Evolutionary conservation across 2,888 invertebrate species (phyloP), one percentile per base, ranked within the genome.

Genomic region (Apeira syringaria): DNA sequence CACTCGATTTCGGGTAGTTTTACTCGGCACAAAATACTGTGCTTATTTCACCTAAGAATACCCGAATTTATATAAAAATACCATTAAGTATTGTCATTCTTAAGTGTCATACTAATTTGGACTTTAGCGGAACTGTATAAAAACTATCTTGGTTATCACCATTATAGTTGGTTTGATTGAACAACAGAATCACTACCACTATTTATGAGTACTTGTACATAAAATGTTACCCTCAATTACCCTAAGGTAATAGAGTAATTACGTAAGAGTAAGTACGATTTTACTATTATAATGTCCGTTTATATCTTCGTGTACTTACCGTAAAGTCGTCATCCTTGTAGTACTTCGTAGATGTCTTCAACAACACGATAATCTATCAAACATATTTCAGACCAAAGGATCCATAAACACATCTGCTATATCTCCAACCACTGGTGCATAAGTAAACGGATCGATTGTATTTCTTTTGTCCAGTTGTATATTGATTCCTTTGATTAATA

Each of bases 301-400:
- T 35, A n/a, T n/a, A n/a, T n/a, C n/a, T n/a, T n/a, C n/a, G n/a
- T n/a, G n/a, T n/a, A n/a, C n/a, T n/a, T n/a, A n/a, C n/a, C n/a
- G 31, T 18, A 25, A 31, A 39, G 45, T 53, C 49, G 53, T 47
- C 53, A 53, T 53, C 47, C 34, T 34, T 29, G 51, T 56, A 51
- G 47, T 53, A 36, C 32, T 49, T 37, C 30, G 50, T 47, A 55
- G 52, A 42, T 11, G 42, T 48, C 44, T 35, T 46, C 27, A 20
- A 36, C 28, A 38, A 28, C 32, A 41, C 41, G 4, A 9, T 11
- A 13, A 5, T 33, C 7, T 9, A 26, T 12, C 18, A 12, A 35
- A 13, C 5, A 27, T n/a, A 5, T 34, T 17, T 8, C n/a, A 18
- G 12, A 18, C 9, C 11, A 18, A 25, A 8, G 15, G 1, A 26